Percentiles rank a stretch among this genome's conserved stretches.
Conservation (phyloP, 2,797 vertebrate genomes). For the Peromyscus nudipes region DNA sequence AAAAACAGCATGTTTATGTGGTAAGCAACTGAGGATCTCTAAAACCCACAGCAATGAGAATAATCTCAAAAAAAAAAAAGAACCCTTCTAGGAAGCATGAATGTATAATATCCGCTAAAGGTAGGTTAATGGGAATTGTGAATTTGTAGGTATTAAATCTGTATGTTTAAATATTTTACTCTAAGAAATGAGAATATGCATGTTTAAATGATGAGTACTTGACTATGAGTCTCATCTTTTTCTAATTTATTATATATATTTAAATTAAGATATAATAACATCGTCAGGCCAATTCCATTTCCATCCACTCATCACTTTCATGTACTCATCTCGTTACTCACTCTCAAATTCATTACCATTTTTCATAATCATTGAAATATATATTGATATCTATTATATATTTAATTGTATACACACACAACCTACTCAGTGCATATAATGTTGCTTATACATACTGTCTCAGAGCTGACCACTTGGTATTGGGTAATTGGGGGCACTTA, state of each 20-base stretch:
- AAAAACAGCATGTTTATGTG: background rate
- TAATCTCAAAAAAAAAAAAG: background rate
- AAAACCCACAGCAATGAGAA: background rate
- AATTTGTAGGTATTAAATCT: background rate
- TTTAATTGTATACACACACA: background rate
- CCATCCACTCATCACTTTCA: background rate
- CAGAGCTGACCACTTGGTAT: background rate
- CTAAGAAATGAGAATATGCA: slow-evolving; percentile 70
- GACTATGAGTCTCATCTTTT: background rate
- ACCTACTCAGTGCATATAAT: background rate
- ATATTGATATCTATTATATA: background rate
- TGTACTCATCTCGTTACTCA: background rate
- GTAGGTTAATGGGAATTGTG: background rate
- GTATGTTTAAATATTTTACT: slow-evolving; percentile 53
- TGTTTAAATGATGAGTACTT: slow-evolving; percentile 62
- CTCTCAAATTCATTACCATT: background rate
- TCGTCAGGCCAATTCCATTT: background rate
- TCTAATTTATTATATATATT: background rate
- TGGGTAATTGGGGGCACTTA: too few relatives aligned
- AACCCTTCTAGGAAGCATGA: background rate
- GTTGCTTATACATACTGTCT: background rate
- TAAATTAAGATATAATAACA: background rate
- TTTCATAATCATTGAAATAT: background rate
- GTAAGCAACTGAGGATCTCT: background rate
- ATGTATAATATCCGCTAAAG: background rate